Evolutionary conservation across 2,888 invertebrate species (phyloP).

Genomic region (Phrixothrix hirtus): DNA sequence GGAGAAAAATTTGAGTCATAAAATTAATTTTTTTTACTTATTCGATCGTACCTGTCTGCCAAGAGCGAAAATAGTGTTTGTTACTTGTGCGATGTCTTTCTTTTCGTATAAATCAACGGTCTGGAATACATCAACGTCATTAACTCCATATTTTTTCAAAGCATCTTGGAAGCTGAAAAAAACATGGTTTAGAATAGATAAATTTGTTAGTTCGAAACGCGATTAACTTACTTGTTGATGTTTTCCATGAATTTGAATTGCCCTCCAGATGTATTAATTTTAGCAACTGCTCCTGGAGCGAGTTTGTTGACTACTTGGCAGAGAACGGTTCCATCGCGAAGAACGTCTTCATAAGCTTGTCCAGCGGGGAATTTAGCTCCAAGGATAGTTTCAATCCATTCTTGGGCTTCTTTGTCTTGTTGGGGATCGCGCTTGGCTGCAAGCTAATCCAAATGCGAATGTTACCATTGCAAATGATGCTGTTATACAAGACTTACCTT

Average conservation of each 20-base stretch:
- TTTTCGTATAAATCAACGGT: conserved; percentile 96
- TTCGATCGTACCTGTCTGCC: conserved; percentile 73
- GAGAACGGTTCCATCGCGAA: conserved; percentile 89
- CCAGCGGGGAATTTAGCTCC: conserved; percentile 86
- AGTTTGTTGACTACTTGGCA: conserved; percentile 95
- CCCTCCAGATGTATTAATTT: conserved; percentile 92
- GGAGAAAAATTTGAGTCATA: conserved; percentile 5
- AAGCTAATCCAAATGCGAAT: conserved; percentile 60
- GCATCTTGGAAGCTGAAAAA: conserved; percentile 79
- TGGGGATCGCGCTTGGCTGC: conserved; percentile 80
- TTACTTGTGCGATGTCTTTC: conserved; percentile 85
- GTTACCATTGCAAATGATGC: not conserved
- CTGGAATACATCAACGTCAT: conserved; percentile 92
- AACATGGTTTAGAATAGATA: no score
- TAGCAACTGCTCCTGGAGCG: conserved; percentile 82
- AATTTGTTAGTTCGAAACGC: no score
- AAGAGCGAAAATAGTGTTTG: conserved; percentile 82
- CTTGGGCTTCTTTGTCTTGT: conserved; percentile 85
- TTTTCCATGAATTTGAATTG: conserved; percentile 99
- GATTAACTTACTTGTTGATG: conserved; percentile 81
- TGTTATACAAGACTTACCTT: conserved; percentile 65
- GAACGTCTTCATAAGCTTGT: conserved; percentile 82
- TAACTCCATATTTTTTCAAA: conserved; percentile 84
- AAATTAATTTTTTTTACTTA: not conserved
- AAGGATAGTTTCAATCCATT: conserved; percentile 87